Conservation (phyloP, 2,113 vertebrate species). For the Coregonus clupeaformis region DNA sequence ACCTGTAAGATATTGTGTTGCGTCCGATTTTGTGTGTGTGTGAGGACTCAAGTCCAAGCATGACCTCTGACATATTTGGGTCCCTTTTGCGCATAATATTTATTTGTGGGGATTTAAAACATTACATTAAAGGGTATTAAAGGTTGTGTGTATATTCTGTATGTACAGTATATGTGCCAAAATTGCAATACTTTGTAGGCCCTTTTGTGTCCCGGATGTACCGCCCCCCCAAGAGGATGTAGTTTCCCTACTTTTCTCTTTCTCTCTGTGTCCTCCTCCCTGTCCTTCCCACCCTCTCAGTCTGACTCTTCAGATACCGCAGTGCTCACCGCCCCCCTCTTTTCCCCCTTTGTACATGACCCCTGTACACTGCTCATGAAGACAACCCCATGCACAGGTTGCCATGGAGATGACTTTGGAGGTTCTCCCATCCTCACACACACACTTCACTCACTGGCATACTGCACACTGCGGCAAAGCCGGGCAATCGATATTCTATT, state of each 20-base stretch:
- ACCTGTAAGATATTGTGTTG: not conserved
- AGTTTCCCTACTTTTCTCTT: slow-evolving; percentile 27
- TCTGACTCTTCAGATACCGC: slow-evolving; percentile 34
- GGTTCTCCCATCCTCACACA: slow-evolving; percentile 38
- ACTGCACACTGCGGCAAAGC: slow-evolving; percentile 71
- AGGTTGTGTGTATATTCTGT: too few species aligned
- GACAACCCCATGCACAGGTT: slow-evolving; percentile 69
- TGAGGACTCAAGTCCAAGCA: not conserved
- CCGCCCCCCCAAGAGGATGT: too few species aligned
- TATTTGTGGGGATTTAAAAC: too few species aligned
- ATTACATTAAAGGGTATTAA: too few species aligned
- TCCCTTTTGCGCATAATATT: too few species aligned
- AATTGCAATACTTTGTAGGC: too few species aligned
- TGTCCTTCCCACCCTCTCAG: slow-evolving; percentile 6
- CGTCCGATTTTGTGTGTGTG: too few species aligned
- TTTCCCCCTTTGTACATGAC: slow-evolving; percentile 55
- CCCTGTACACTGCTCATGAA: slow-evolving; percentile 57
- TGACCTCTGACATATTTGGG: too few species aligned
- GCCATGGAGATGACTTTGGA: slow-evolving; percentile 78
- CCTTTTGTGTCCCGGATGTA: not conserved
- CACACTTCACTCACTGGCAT: slow-evolving; percentile 38
- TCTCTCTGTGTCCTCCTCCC: slow-evolving; percentile 25
- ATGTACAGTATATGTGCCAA: too few species aligned
- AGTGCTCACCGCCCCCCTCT: slow-evolving; percentile 45
- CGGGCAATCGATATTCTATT: slow-evolving; percentile 79